Percentiles rank a stretch among this genome's conserved stretches.
Conservation (phyloP, 2,113 vertebrate genomes). For the Perccottus glenii region DNA sequence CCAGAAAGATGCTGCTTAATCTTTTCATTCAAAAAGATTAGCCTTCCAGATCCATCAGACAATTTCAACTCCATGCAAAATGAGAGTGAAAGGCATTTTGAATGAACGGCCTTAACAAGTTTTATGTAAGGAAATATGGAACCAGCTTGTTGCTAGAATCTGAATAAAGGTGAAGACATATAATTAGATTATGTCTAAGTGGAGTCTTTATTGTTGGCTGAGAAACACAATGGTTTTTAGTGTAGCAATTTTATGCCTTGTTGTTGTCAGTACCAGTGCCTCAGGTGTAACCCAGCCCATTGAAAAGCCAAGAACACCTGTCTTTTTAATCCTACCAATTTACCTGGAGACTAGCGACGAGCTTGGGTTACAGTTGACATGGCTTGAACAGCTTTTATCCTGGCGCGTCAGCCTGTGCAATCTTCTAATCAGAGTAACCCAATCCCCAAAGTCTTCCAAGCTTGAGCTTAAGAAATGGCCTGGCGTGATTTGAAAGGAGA, state of each 20-base stretch:
- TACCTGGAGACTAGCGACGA: constrained; percentile 63
- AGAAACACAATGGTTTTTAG: constrained; percentile 48
- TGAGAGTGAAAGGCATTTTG: constrained; percentile 21
- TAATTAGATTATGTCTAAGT: constrained; percentile 34
- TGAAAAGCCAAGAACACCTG: constrained; percentile 73
- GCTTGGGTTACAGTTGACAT: constrained; percentile 68
- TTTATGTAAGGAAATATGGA: constrained; percentile 26
- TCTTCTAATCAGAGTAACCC: constrained; percentile 73
- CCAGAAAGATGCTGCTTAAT: constrained; percentile 70
- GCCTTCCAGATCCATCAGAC: constrained; percentile 52
- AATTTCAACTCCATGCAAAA: constrained; percentile 28
- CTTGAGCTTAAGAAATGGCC: constrained; percentile 37
- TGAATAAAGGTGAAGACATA: constrained; percentile 17
- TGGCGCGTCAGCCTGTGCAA: constrained; percentile 60
- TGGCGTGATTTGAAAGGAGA: constrained; percentile 37
- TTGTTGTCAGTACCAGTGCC: constrained; percentile 54
- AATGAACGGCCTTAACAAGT: constrained; percentile 27
- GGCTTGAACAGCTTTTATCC: constrained; percentile 56
- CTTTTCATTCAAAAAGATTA: constrained; percentile 62
- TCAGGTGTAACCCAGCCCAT: constrained; percentile 52
- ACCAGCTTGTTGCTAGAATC: constrained; percentile 13
- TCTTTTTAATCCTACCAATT: constrained; percentile 77
- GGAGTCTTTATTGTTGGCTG: constrained; percentile 4
- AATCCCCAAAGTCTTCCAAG: constrained; percentile 55
- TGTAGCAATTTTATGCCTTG: constrained; percentile 56